Evolutionary conservation across 2,888 invertebrate genomes (phyloP).

Genomic region (Hypolimnas misippus): DNA sequence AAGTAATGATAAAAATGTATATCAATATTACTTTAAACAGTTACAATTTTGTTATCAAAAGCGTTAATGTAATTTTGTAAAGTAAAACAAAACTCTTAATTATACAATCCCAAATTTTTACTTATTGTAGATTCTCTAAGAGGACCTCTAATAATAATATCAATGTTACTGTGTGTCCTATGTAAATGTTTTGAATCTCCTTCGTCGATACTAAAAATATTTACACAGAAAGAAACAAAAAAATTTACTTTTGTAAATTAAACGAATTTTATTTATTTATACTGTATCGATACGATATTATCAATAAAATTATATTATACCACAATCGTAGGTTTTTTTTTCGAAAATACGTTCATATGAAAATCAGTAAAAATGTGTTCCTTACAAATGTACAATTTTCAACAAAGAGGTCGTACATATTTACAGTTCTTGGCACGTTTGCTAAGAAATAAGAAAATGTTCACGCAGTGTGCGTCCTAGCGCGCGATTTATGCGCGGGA

Average conservation of each 20-base stretch:
- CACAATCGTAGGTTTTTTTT: no score
- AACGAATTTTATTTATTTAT: not conserved
- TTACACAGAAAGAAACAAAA: not conserved
- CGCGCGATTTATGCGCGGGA: constrained; percentile 78
- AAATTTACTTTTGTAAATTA: not conserved
- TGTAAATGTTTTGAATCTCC: not conserved
- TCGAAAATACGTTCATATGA: constrained; percentile 2
- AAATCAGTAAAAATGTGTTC: constrained; percentile 7
- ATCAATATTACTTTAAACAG: no score
- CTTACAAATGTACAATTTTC: constrained; percentile 29
- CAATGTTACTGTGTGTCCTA: not conserved
- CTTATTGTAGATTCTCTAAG: no score
- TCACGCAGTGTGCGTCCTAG: constrained; percentile 78
- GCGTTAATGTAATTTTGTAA: no score
- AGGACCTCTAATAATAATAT: no score
- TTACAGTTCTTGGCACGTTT: constrained; percentile 79
- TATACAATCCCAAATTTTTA: no score
- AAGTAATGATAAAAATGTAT: no score
- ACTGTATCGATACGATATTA: no score
- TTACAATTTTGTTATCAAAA: no score
- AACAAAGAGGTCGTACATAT: constrained; percentile 38
- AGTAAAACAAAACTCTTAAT: no score
- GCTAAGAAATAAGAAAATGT: constrained; percentile 79
- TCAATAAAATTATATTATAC: no score
- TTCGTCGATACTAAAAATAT: not conserved